A percentile compares a stretch with the other conserved stretches of the same genome.
These are phyloP conservation scores for Clarias laeviceps DNA, from an alignment of 2,797 vertebrate species.

Conservation along the genomic window DNA sequence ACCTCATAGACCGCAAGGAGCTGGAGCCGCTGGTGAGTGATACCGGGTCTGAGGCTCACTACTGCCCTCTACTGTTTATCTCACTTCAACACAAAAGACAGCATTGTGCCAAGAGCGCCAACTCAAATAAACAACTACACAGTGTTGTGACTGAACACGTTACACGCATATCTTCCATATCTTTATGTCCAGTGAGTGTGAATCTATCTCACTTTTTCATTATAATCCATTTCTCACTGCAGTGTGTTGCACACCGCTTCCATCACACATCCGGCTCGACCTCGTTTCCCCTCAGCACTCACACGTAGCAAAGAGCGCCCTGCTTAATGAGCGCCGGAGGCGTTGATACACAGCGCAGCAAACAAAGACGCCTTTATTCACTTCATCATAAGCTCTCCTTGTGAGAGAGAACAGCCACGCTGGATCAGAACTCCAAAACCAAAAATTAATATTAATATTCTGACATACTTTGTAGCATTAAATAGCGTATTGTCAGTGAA, in stretches of 20 bases:
- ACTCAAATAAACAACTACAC: background rate
- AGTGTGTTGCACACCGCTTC: background rate
- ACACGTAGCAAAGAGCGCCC: background rate
- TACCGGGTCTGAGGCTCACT: background rate
- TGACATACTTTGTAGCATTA: background rate
- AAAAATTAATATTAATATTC: background rate
- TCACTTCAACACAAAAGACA: no score
- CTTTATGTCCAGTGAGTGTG: background rate
- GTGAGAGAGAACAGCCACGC: background rate
- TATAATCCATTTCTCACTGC: background rate
- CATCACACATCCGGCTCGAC: background rate
- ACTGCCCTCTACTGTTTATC: slow-evolving; percentile 23
- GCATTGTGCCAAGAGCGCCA: background rate
- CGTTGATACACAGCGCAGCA: background rate
- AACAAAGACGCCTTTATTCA: slow-evolving; percentile 30
- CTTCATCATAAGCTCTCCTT: slow-evolving; percentile 24
- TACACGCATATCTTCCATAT: background rate
- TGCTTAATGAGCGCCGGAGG: background rate
- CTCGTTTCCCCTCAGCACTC: background rate
- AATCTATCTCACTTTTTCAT: background rate
- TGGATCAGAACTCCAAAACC: background rate
- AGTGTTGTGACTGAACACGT: background rate
- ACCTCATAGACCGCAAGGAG: slow-evolving; percentile 85
- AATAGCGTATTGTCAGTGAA: background rate
- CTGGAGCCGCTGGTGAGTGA: slow-evolving; percentile 85